A percentile compares a stretch with the other conserved stretches of the same genome.
Conservation (phyloP, 2,888 invertebrate species). For the Rhagonycha fulva region DNA sequence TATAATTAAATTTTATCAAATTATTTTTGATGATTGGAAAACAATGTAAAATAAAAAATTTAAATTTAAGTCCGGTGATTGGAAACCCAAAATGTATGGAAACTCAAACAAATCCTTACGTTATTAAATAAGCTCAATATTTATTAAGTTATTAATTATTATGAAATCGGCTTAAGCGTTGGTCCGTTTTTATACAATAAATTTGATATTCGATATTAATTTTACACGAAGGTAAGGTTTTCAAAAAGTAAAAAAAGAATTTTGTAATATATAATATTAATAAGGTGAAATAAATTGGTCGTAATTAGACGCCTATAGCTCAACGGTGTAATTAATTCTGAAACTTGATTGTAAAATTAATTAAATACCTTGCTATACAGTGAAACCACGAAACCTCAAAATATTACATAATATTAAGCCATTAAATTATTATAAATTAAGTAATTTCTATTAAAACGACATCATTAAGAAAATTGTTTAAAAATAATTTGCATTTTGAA, state of each 20-base stretch:
- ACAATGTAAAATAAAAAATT: not conserved
- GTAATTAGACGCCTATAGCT: slow-evolving; percentile 11
- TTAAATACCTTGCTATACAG: slow-evolving; percentile 7
- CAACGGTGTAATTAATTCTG: slow-evolving; percentile 16
- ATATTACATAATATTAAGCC: slow-evolving; percentile 11
- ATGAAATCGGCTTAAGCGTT: not conserved
- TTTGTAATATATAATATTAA: not conserved
- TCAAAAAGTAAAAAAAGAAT: no score
- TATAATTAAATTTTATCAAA: not conserved
- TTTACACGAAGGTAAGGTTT: not conserved
- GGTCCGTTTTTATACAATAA: no score
- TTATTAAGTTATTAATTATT: not conserved
- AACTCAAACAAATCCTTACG: not conserved
- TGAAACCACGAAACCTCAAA: slow-evolving; percentile 15
- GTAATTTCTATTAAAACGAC: not conserved
- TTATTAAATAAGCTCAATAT: not conserved
- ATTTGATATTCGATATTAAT: not conserved
- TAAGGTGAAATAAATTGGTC: slow-evolving; percentile 11
- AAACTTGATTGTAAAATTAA: slow-evolving; percentile 21
- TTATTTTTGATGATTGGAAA: not conserved
- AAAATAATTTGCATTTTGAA: not conserved
- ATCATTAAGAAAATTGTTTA: not conserved
- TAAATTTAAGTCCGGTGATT: not conserved
- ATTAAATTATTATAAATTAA: not conserved
- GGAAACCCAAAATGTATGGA: not conserved